Evolutionary conservation across 2,888 invertebrate genomes (phyloP), one percentile per base, ranked within the genome.

Genomic region (Drepanosiphum platanoidis): DNA sequence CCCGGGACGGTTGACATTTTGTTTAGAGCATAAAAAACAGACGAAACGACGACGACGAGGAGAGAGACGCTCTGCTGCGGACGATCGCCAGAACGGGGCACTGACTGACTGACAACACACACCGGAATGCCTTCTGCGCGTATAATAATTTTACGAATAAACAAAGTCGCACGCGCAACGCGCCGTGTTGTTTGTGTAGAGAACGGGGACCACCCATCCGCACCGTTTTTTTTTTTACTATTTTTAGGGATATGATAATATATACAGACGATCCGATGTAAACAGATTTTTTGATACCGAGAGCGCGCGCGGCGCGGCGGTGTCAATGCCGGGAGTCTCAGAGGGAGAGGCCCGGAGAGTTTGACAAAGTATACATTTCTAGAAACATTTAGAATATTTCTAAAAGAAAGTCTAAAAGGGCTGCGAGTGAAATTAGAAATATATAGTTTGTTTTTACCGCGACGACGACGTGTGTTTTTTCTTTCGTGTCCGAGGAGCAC

Each of bases 21-120:
- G 84, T 84, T 84, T 84, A 77, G 84, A 84, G 75, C 84, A 84
- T 84, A 68, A 77, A 84, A 84, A 84, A 84, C 58, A 80, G 80
- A 80, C 75, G 75, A 34, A 39, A 84, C 39, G 68, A 66, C 9
- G 22, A 22, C n/a, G 3, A 61, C 15, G 30, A 1, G 22, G n/a
- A 74, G 34, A 15, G 82, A 84, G 75, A 77, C 84, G 32, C 39
- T 18, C 18, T 5, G 39, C 36, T 15, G 77, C 68, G 77, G 84
- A 84, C 84, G 84, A 84, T 77, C 68, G 84, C 84, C 84, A 84
- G 84, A 84, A 39, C 84, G 84, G 75, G 75, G 68, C 66, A 84
- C 27, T 66, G 84, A 75, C 84, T 84, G 84, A 84, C 84, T n/a
- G n/a, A 84, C 84, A 39, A 68, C 52, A 22, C 52, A 42, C 42